Percentiles rank a stretch among this genome's conserved stretches.
Conservation (phyloP, 1,140 invertebrate genomes). For the Scaptomyza graminum region DNA sequence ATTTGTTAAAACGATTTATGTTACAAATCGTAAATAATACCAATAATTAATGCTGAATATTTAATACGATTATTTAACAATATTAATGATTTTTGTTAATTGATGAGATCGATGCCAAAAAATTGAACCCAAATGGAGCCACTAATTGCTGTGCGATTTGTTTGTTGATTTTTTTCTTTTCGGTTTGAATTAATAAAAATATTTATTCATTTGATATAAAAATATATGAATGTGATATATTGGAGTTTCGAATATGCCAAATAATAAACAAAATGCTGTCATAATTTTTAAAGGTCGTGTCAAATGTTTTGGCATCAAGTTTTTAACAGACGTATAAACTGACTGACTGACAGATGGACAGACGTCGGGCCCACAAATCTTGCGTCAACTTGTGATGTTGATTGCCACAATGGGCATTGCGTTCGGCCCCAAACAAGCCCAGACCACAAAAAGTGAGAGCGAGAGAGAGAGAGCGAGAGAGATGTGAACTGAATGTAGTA, state of each 20-base stretch:
- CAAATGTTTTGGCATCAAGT: slow-evolving; percentile 60
- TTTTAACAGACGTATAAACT: slow-evolving; percentile 50
- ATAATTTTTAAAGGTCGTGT: slow-evolving; percentile 63
- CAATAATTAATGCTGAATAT: slow-evolving; percentile 18
- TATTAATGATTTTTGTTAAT: slow-evolving; percentile 33
- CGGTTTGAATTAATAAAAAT: neutral
- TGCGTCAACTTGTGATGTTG: slow-evolving; percentile 74
- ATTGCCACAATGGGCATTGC: slow-evolving; percentile 74
- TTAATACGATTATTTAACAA: slow-evolving; percentile 27
- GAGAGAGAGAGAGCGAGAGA: slow-evolving; percentile 5
- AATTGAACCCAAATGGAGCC: slow-evolving; percentile 10
- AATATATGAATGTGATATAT: slow-evolving; percentile 27
- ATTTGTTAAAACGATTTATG: no score
- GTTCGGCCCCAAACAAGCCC: slow-evolving; percentile 26
- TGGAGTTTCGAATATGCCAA: slow-evolving; percentile 39
- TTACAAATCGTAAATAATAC: neutral
- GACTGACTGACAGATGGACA: slow-evolving; percentile 37
- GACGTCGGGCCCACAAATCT: slow-evolving; percentile 60
- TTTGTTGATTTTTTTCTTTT: neutral
- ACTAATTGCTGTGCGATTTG: slow-evolving; percentile 14
- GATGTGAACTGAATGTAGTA: slow-evolving; percentile 14
- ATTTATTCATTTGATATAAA: neutral
- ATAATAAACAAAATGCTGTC: slow-evolving; percentile 46
- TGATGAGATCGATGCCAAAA: slow-evolving; percentile 14
- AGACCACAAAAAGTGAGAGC: slow-evolving; percentile 8